Evolutionary conservation across 2,797 vertebrate genomes (phyloP), one percentile per base, ranked within the genome.

Genomic region (Lagodon rhomboides): DNA sequence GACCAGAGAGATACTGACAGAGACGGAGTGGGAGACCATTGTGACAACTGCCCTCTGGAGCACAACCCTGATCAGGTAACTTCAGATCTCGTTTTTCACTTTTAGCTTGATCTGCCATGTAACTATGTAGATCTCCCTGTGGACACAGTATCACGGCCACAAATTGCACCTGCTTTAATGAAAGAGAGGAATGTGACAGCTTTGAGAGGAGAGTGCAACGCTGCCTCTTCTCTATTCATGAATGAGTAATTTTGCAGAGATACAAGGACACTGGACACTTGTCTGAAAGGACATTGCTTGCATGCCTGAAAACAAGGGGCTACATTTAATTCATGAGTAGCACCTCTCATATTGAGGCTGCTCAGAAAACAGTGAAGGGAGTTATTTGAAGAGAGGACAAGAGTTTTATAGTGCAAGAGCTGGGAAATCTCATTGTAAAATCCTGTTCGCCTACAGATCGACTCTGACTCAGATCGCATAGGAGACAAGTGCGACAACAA

Each of bases 51-150:
- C 85, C 98, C 98, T 27, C 90, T 99, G 85, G 97, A 97, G 89
- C 98, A 99, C 92, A 99, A 99, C 90, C 98, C 98, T 72, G 98
- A 99, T 84, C 98, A 99, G 97, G 98, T 99, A 93, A 88, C 3
- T 0, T 63, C 63, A 63, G 22, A 46, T 27, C 3, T 76, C 34
- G 53, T n/a, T 22, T 75, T 74, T 50, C 2, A 16, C 41, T 58
- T 7, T 65, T 17, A 62, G 66, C 18, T 49, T 22, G n/a, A 71
- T 69, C 46, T 74, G 59, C 66, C 47, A 59, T 80, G 25, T 60
- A 60, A 61, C 71, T 73, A 56, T 75, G 61, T 38, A 64, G 11
- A 53, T 20, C 30, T 41, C 5, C 49, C n/a, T 16, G 44, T 63
- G 30, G 46, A 55, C 18, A 34, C 11, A 20, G 51, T 22, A 64